phyloP scores from a whole-genome alignment of 2,888 invertebrate genomes.

The Agrilus cyanescens region DNA sequence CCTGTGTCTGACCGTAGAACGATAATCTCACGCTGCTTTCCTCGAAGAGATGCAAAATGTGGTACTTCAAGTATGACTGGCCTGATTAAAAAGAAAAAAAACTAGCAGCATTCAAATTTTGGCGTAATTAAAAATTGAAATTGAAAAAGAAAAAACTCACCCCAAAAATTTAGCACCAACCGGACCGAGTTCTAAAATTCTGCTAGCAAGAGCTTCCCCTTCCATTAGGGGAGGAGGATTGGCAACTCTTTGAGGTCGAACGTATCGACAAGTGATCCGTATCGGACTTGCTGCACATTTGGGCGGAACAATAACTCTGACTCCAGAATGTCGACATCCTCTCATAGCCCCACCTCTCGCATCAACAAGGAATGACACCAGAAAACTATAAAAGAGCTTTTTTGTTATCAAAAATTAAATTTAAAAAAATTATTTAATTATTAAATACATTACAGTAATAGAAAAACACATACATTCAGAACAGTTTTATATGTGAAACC shows the following conservation, averaged over 20 bases:
- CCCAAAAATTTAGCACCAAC: constrained; percentile 93
- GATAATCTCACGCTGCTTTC: constrained; percentile 91
- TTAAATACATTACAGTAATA: background rate
- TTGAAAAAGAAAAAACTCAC: constrained; percentile 41
- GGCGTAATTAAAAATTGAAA: background rate
- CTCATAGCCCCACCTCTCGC: constrained; percentile 98
- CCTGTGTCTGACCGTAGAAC: constrained; percentile 95
- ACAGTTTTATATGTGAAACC: background rate
- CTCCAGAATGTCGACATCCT: constrained; percentile 95
- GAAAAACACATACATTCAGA: background rate
- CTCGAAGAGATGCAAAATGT: constrained; percentile 90
- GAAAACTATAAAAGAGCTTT: constrained; percentile 52
- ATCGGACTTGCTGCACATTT: constrained; percentile 92
- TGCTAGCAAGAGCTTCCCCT: constrained; percentile 91
- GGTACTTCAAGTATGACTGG: constrained; percentile 93
- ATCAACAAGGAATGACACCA: constrained; percentile 98
- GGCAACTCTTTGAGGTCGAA: constrained; percentile 55
- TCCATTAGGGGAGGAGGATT: constrained; percentile 97
- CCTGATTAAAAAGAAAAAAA: constrained; percentile 35
- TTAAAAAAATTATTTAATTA: background rate
- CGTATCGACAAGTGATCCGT: constrained; percentile 87
- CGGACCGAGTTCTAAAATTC: constrained; percentile 91
- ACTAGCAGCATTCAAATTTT: background rate
- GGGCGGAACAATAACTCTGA: constrained; percentile 92
- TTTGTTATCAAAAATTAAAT: background rate